Evolutionary conservation across 2,888 invertebrate genomes (phyloP).

Genomic region (Hipparchia sbordonii): DNA sequence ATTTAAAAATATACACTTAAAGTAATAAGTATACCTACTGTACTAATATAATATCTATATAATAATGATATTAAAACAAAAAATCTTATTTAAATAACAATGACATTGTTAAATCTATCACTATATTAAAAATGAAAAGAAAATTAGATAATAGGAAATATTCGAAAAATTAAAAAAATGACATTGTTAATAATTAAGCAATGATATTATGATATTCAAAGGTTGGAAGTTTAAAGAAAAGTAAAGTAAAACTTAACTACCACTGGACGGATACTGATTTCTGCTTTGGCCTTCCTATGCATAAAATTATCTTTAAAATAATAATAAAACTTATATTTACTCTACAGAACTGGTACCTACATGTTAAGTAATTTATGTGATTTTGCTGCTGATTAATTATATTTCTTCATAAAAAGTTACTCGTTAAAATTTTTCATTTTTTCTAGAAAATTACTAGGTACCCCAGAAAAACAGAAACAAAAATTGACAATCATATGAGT

Average conservation of each 20-base stretch:
- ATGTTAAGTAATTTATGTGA: neutral
- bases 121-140: neutral
- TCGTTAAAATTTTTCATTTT: neutral
- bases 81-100: neutral
- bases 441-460: too few species aligned
- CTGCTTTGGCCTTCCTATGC: constrained; percentile 76
- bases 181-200: neutral
- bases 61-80: neutral
- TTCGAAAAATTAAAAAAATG: neutral
- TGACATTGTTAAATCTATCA: neutral
- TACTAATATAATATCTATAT: neutral
- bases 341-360: neutral
- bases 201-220: neutral
- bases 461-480: too few species aligned
- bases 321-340: constrained; percentile 3
- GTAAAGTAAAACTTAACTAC: constrained; percentile 67
- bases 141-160: neutral
- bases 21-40: neutral
- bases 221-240: constrained; percentile 21
- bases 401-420: neutral
- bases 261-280: constrained; percentile 83
- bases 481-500: too few species aligned
- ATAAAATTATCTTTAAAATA: constrained; percentile 32
- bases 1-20: neutral
- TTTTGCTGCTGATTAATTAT: constrained; percentile 5